A percentile compares a stretch with the other conserved stretches of the same genome.
These are phyloP conservation scores for Oceanodroma tethys DNA, from an alignment of 2,113 vertebrate genomes.

Conservation along the genomic window DNA sequence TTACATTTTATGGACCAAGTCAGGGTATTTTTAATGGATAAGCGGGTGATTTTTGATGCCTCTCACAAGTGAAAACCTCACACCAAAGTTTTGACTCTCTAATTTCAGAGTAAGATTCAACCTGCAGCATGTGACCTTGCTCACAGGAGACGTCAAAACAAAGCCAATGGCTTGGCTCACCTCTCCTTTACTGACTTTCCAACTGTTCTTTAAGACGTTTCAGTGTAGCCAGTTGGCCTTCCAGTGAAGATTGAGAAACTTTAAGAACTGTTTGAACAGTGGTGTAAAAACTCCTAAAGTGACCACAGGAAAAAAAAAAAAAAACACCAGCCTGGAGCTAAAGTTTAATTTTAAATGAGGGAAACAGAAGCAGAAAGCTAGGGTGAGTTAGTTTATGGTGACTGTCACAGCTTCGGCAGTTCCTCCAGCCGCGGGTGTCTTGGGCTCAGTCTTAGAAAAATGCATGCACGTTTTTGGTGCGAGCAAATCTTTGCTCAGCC, in stretches of 20 bases:
- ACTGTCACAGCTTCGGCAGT: neutral
- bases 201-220: neutral
- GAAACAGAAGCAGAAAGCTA: neutral
- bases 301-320: neutral
- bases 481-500: neutral
- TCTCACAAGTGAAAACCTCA: neutral
- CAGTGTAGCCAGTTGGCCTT: neutral
- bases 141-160: neutral
- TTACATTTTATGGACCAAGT: neutral
- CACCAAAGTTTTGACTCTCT: neutral
- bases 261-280: neutral
- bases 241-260: neutral
- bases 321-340: neutral
- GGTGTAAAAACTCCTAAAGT: neutral
- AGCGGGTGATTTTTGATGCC: neutral
- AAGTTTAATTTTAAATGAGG: neutral
- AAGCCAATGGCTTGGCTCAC: neutral
- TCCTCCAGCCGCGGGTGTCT: accelerated
- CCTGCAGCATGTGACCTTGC: neutral
- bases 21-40: accelerated
- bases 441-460: neutral
- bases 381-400: neutral
- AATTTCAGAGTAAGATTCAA: neutral
- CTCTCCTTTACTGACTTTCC: neutral
- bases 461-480: accelerated